Percentiles rank a stretch among this genome's conserved stretches.
These are phyloP conservation scores for Decapterus maruadsi DNA, from an alignment of 2,797 vertebrate species.

Conservation along the genomic window DNA sequence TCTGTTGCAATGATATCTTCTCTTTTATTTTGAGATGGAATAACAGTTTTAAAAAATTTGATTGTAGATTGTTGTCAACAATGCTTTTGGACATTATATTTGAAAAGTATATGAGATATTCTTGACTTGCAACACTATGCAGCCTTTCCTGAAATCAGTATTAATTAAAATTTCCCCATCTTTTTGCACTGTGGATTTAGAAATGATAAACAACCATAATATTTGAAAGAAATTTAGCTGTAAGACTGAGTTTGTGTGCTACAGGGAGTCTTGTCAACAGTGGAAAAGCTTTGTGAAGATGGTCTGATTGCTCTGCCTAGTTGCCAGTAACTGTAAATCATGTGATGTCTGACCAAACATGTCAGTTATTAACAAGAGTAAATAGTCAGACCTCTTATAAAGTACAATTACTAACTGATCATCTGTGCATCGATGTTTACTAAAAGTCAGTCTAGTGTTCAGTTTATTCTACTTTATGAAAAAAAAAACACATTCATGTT, in stretches of 20 bases:
- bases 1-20: too few relatives aligned
- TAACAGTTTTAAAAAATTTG: too few relatives aligned
- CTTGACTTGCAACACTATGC: too few relatives aligned
- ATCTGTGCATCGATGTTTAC: not conserved
- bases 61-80: too few relatives aligned
- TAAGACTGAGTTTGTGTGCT: constrained; percentile 51
- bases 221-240: rapidly evolving
- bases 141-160: too few relatives aligned
- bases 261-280: rapidly evolving
- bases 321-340: not conserved
- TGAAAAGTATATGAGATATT: too few relatives aligned
- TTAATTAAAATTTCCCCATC: not conserved
- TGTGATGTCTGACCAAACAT: not conserved
- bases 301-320: constrained; percentile 48
- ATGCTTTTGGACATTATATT: too few relatives aligned
- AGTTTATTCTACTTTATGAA: not conserved
- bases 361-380: not conserved
- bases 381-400: not conserved
- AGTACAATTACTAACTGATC: not conserved
- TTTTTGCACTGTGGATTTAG: constrained; percentile 52
- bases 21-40: too few relatives aligned
- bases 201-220: constrained; percentile 2
- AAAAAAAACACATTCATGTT: not conserved
- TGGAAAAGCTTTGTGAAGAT: not conserved
- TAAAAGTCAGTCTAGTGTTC: not conserved